Evolutionary conservation across 1,140 invertebrate species (phyloP), one percentile per base, ranked within the genome.

Genomic region (Bombus waltoni): DNA sequence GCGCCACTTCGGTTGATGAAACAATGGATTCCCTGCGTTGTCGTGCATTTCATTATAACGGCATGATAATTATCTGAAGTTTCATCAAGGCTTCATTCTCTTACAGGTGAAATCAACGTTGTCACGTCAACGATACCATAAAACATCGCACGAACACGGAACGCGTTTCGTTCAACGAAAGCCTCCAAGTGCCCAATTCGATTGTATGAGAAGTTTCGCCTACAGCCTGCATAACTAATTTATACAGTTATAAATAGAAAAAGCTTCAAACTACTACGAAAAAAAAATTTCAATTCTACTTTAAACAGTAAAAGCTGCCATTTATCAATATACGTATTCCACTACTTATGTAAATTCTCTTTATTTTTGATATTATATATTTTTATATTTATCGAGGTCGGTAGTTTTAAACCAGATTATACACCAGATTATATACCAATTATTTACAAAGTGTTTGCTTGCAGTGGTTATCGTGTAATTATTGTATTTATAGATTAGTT

Each of bases 21-120:
- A 68, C 81, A 76, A 76, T 65, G 62, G 44, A 74, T 74, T 42
- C 57, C 13, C 38, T 32, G 18, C 57, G 40, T 42, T 74, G 44
- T 40, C 25, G 25, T 32, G 15, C 28, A 38, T 68, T 76, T 76
- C 57, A 53, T 83, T 83, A 44, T 42, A 32, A 76, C 38, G 38
- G n/a, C n/a, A n/a, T 25, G 59, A 32, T 83, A 76, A 83, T 83
- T 83, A 83, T 76, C 40, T 53, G 9, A 75, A 72, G 71, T 76
- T 66, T 83, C 42, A 42, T 65, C 57, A 13, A 66, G 81, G 72
- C 81, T 83, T 76, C 35, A 32, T 38, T 74, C 57, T 40, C 62
- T 76, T 25, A n/a, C 59, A 22, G 32, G 72, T 38, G 57, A 76
- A 68, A 83, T 83, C 28, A 22, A 71, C 25, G 78, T 44, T 53